phyloP scores from a whole-genome alignment of 2,888 invertebrate genomes.

The Enchytraeus crypticus region DNA sequence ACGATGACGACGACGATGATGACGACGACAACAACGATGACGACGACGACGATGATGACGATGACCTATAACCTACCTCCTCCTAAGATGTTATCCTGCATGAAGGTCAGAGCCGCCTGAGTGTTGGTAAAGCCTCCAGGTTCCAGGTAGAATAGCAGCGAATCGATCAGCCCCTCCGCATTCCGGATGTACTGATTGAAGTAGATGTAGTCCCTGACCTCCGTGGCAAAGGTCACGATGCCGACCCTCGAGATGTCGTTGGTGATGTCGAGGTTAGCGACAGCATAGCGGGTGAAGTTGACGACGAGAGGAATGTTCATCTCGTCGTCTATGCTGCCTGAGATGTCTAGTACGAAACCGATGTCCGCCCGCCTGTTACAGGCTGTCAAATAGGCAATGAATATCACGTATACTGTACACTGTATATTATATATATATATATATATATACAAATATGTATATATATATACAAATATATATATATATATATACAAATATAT shows the following conservation, averaged over 20 bases:
- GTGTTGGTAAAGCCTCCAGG: conserved; percentile 23
- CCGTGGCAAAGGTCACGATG: conserved; percentile 44
- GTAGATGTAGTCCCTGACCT: conserved; percentile 38
- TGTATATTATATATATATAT: too few relatives aligned
- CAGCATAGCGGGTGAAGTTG: conserved; percentile 39
- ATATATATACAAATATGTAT: too few relatives aligned
- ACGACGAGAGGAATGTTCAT: conserved; percentile 22
- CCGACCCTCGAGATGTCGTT: conserved; percentile 39
- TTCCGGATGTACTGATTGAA: conserved; percentile 26
- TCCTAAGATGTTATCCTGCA: conserved; percentile 13
- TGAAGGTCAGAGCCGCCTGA: conserved; percentile 20
- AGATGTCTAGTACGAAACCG: conserved; percentile 37
- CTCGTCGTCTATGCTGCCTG: conserved; percentile 32
- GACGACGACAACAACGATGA: too few relatives aligned
- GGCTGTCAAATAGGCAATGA: conserved; percentile 4
- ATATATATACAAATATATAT: too few relatives aligned
- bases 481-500: too few relatives aligned
- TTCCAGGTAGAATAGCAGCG: conserved; percentile 20
- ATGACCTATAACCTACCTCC: neutral
- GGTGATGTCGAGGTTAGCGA: conserved; percentile 42
- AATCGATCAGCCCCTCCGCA: conserved; percentile 20
- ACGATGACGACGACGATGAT: too few relatives aligned
- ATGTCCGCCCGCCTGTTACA: conserved; percentile 27
- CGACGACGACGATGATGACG: too few relatives aligned
- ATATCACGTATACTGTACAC: too few relatives aligned